Evolutionary conservation across 2,888 invertebrate species (phyloP).

Genomic region (Clistopyga incitator): DNA sequence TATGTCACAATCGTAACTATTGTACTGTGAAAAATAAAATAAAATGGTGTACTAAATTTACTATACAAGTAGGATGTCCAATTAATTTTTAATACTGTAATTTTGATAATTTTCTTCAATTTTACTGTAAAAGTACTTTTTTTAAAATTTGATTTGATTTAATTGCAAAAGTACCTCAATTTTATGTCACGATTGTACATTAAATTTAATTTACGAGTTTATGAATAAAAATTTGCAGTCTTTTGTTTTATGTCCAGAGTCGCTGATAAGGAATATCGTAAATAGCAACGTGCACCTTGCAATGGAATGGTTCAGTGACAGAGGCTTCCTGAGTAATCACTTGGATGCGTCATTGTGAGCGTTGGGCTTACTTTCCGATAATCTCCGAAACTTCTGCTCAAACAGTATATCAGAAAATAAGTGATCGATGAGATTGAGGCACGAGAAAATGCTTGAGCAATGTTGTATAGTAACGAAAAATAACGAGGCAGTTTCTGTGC

Average conservation of each 20-base stretch:
- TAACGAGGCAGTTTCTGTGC: not conserved
- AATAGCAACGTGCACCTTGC: not conserved
- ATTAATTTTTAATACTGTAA: too few species aligned
- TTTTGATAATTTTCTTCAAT: too few species aligned
- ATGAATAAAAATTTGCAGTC: too few species aligned
- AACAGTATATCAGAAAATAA: not conserved
- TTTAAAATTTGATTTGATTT: too few species aligned
- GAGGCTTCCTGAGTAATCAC: not conserved
- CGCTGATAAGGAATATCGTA: conserved; percentile 6
- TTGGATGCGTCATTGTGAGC: not conserved
- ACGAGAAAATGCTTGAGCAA: not conserved
- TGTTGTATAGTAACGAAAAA: not conserved
- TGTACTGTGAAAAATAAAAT: too few species aligned
- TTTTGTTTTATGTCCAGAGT: not conserved
- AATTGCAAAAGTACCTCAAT: too few species aligned
- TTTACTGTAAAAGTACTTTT: too few species aligned
- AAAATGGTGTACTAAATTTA: too few species aligned
- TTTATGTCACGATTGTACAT: too few species aligned
- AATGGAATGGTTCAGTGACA: not conserved
- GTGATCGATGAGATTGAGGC: not conserved
- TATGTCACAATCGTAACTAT: not conserved
- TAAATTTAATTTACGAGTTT: too few species aligned
- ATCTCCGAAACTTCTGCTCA: not conserved
- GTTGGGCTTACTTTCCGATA: not conserved
- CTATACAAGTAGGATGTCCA: too few species aligned